Conservation (phyloP, 2,113 vertebrate species). For the Muntiacus muntjak region DNA sequence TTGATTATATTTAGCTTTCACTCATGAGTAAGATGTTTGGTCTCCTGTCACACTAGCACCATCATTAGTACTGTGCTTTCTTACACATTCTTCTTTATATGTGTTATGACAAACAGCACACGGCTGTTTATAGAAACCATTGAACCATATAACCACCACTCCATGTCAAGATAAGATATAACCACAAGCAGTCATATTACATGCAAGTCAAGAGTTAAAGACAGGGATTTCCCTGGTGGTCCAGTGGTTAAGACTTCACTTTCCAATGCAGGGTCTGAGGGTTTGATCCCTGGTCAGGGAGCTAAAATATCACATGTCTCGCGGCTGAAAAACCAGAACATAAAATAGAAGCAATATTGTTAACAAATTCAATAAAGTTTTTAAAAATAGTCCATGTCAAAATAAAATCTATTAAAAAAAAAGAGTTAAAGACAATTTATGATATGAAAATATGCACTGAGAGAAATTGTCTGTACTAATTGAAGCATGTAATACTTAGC, state of each 20-base stretch:
- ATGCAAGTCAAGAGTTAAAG: slow-evolving; percentile 6
- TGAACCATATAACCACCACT: not conserved
- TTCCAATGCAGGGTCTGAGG: too few relatives aligned
- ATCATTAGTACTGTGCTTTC: not conserved
- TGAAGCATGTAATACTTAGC: not conserved
- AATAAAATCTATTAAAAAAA: too few relatives aligned
- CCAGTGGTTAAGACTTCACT: too few relatives aligned
- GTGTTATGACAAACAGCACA: not conserved
- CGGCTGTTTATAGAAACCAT: not conserved
- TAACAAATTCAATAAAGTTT: too few relatives aligned
- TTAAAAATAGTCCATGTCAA: too few relatives aligned
- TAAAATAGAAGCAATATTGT: too few relatives aligned
- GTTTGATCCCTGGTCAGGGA: too few relatives aligned
- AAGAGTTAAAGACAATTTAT: slow-evolving; percentile 28
- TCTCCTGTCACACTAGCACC: not conserved
- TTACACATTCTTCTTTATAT: not conserved
- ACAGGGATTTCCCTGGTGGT: not conserved
- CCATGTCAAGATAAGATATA: not conserved
- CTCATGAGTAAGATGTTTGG: not conserved
- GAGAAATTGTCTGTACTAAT: not conserved
- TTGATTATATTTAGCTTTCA: slow-evolving; percentile 19
- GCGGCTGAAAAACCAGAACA: too few relatives aligned
- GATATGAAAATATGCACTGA: not conserved
- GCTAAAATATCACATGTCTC: too few relatives aligned
- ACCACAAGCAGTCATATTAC: not conserved